These are phyloP conservation scores for Campoplex capitator DNA, from an alignment of 2,888 invertebrate species.

Conservation along the genomic window DNA sequence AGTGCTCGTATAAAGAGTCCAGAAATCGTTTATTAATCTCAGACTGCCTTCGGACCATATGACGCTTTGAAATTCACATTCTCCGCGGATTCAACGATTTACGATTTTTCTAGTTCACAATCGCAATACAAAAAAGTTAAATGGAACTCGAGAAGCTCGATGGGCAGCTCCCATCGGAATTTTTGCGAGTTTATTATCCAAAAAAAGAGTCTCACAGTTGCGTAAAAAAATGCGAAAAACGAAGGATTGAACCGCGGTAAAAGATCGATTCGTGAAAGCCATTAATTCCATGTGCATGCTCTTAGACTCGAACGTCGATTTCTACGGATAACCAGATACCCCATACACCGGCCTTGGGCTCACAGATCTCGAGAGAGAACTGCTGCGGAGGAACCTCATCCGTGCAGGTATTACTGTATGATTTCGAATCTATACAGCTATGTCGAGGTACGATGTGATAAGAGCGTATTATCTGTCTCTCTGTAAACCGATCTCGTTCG, in stretches of 20 bases:
- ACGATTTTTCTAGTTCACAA: too few relatives aligned
- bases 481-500: constrained; percentile 1
- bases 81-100: too few relatives aligned
- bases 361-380: neutral
- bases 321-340: neutral
- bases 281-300: neutral
- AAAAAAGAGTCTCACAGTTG: neutral
- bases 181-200: neutral
- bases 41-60: neutral
- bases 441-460: neutral
- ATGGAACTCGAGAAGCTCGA: too few relatives aligned
- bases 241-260: neutral
- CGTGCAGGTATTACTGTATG: neutral
- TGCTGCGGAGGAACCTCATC: neutral
- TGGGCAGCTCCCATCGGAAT: neutral
- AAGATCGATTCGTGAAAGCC: neutral
- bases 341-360: neutral
- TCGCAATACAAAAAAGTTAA: too few relatives aligned
- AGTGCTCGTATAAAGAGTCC: neutral
- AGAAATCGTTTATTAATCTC: neutral
- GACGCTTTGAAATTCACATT: neutral
- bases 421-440: neutral
- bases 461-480: neutral
- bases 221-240: neutral
- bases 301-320: neutral